Evolutionary conservation across 2,888 invertebrate species (phyloP).

Genomic region (Empis stercorea): DNA sequence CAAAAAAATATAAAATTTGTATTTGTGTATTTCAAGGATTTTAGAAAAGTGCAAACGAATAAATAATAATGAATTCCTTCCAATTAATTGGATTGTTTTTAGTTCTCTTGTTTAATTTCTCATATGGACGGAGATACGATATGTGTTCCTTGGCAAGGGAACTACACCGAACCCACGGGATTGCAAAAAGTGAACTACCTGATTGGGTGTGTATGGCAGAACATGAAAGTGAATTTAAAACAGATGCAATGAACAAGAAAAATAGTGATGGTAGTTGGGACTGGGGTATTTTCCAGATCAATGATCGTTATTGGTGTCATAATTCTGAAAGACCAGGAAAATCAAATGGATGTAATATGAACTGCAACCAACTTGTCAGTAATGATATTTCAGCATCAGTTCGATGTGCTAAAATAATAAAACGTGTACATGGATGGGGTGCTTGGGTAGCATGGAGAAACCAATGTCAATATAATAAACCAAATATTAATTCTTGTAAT

Average conservation of each 20-base stretch:
- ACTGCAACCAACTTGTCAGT: conserved; percentile 14
- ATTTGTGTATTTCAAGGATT: no score
- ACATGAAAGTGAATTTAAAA: conserved; percentile 20
- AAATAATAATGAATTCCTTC: no score
- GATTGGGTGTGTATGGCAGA: conserved; percentile 15
- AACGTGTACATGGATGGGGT: conserved; percentile 12
- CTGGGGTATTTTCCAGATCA: conserved; percentile 21
- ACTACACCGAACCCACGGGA: conserved; percentile 20
- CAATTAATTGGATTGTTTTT: no score
- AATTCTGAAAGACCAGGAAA: conserved; percentile 6
- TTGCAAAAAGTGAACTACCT: no score
- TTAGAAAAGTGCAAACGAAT: no score
- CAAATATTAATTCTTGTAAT: no score
- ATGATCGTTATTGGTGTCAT: conserved; percentile 20
- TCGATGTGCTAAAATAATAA: conserved; percentile 16
- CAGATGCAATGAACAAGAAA: conserved; percentile 27
- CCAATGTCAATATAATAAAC: conserved; percentile 7
- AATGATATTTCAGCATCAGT: conserved; percentile 15
- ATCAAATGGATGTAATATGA: conserved; percentile 15
- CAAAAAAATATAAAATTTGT: no score
- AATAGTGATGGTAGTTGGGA: conserved; percentile 34
- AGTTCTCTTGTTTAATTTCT: no score
- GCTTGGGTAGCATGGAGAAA: conserved; percentile 19
- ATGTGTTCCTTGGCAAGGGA: conserved; percentile 27
- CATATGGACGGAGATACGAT: not conserved